Evolutionary conservation across 2,888 invertebrate species (phyloP).

Genomic region (Tetragnatha montana): DNA sequence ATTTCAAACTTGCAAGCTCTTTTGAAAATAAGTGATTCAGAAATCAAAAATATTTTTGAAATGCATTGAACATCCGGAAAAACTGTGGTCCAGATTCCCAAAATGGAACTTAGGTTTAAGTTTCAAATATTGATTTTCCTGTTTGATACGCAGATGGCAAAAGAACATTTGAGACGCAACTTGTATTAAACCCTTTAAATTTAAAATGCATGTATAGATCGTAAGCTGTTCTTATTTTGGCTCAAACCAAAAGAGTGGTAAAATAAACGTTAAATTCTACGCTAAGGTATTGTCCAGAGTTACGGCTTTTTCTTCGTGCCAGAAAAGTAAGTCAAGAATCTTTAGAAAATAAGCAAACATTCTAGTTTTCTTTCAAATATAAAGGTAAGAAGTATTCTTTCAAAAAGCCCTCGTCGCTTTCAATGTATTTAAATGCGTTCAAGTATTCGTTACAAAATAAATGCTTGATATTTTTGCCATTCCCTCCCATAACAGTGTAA

Average conservation of each 20-base stretch:
- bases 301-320: background rate
- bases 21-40: slow-evolving; percentile 38
- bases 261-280: background rate
- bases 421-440: no score
- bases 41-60: slow-evolving; percentile 34
- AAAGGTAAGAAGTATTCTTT: no score
- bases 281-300: background rate
- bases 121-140: background rate
- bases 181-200: background rate
- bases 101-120: slow-evolving; percentile 22
- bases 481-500: no score
- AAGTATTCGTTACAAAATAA: no score
- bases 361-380: no score
- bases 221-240: background rate
- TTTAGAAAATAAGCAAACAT: background rate
- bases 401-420: no score
- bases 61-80: background rate
- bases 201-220: background rate
- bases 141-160: slow-evolving; percentile 4
- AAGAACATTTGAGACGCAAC: slow-evolving; percentile 5
- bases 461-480: no score
- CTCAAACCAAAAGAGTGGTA: background rate
- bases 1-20: slow-evolving; percentile 29
- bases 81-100: slow-evolving; percentile 2
- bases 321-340: background rate